These are phyloP conservation scores for Sphinx pinastri DNA, from an alignment of 2,888 invertebrate species.

Conservation along the genomic window DNA sequence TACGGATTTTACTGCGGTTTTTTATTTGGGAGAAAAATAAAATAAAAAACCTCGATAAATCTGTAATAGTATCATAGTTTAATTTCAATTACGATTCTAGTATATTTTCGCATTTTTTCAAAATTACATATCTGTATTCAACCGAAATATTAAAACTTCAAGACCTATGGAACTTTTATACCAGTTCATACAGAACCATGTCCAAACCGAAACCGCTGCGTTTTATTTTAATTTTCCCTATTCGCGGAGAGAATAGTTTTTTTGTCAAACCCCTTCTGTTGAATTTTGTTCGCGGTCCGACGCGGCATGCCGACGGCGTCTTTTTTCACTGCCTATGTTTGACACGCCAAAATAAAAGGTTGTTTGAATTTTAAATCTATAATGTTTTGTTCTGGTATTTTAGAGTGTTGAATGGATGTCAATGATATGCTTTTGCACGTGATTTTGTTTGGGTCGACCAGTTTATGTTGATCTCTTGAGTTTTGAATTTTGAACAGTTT, in stretches of 20 bases:
- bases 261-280: conserved; percentile 36
- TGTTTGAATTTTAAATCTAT: conserved; percentile 29
- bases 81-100: no score
- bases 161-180: no score
- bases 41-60: no score
- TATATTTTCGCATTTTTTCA: no score
- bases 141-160: no score
- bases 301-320: conserved; percentile 16
- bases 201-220: neutral
- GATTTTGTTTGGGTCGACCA: neutral
- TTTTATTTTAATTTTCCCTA: conserved; percentile 34
- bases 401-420: conserved; percentile 13
- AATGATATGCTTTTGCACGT: neutral
- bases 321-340: conserved; percentile 28
- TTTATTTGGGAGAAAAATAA: no score
- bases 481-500: no score
- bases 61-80: no score
- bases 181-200: conserved; percentile 10
- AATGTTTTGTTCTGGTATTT: conserved; percentile 28
- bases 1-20: no score
- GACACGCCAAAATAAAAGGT: conserved; percentile 23
- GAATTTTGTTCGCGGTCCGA: conserved; percentile 31
- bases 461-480: no score
- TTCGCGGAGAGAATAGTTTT: conserved; percentile 33
- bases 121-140: no score